These are phyloP conservation scores for Arenaria interpres DNA, from an alignment of 2,113 vertebrate species.

Conservation along the genomic window DNA sequence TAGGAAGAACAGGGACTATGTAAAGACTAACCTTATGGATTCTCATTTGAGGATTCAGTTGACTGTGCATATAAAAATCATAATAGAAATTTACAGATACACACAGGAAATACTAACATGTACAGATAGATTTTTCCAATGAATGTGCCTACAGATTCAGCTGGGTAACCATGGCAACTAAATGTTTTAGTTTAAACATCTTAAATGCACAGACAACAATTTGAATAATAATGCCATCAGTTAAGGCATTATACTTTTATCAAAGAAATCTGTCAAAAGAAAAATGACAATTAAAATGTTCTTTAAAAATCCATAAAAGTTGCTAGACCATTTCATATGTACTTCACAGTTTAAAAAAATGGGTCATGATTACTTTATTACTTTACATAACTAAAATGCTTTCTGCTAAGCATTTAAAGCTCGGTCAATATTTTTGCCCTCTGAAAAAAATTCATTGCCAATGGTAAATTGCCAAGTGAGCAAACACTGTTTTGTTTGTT, in stretches of 20 bases:
- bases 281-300: conserved; percentile 23
- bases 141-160: conserved; percentile 12
- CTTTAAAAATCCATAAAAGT: background rate
- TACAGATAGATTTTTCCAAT: conserved; percentile 12
- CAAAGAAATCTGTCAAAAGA: background rate
- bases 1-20: background rate
- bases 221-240: conserved; percentile 36
- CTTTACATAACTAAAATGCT: background rate
- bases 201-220: conserved; percentile 43
- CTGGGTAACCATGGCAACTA: conserved; percentile 59
- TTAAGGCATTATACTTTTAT: background rate
- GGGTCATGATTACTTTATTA: background rate
- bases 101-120: conserved; percentile 18
- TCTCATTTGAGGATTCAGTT: background rate
- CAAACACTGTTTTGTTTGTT: background rate
- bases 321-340: background rate
- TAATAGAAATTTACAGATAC: background rate
- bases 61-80: background rate
- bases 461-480: background rate
- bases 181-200: conserved; percentile 46
- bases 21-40: background rate
- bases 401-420: background rate
- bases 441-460: background rate
- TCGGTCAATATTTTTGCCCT: background rate
- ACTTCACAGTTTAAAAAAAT: background rate